Evolutionary conservation across 1,140 invertebrate genomes (phyloP), one percentile per base, ranked within the genome.

Genomic region (Nomia melanderi): DNA sequence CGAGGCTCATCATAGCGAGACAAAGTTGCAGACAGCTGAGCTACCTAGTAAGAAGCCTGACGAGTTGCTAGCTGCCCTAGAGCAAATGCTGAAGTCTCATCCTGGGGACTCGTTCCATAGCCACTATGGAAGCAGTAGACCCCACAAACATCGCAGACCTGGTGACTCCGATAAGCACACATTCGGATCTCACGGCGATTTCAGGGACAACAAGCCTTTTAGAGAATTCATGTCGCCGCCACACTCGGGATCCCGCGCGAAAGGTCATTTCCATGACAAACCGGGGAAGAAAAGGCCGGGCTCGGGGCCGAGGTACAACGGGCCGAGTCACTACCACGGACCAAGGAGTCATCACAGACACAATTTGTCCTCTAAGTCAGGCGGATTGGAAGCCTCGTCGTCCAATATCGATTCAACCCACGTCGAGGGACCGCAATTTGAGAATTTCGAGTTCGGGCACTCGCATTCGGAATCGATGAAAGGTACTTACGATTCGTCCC

Each of bases 161-260:
- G 17, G 59, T 0, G 83, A 82, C 17, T 64, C 81, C 12, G 82
- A 80, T 0, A 74, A 70, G 39, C 25, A 23, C 8, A 36, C 56
- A 4, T 72, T 83, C 2, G 82, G 69, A 14, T 76, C 83, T 11
- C 74, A 56, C 11, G 80, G 76, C 2, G 80, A 88, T n/a, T 69
- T 44, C 41, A 59, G 50, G 2, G 81, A 85, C 0, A 31, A 73
- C 0, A 87, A 79, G n/a, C 81, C 80, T 0, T 64, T 90, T 23
- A 89, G 69, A 17, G 86, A 92, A 41, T 92, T 86, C 62, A 59
- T 92, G 11, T 90, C 91, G 4, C 92, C 91, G 9, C 90, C 92
- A 0, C 90, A 83, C 7, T 65, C 81, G 0, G 86, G 88, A 72
- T 86, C 88, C 0, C 39, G 87, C 6, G 85, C 85, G 0, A 91